Percentiles rank a stretch among this genome's conserved stretches.
Conservation (phyloP, 1,140 invertebrate species). For the Physella acuta region DNA sequence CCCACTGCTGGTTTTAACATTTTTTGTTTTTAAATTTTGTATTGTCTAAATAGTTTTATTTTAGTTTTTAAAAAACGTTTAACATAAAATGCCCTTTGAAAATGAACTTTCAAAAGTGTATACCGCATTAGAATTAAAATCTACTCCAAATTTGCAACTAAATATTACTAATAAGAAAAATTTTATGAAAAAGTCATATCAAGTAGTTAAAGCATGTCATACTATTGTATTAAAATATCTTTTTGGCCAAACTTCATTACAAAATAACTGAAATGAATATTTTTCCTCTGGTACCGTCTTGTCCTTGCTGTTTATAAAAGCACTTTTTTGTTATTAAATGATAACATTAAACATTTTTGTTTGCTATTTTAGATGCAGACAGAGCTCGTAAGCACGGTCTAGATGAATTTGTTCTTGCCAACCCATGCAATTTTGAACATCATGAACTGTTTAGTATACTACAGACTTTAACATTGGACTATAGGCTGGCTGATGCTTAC, state of each 20-base stretch:
- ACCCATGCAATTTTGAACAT: conserved; percentile 96
- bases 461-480: conserved; percentile 91
- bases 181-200: no score
- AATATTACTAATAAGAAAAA: no score
- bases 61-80: neutral
- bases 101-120: no score
- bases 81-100: neutral
- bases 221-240: no score
- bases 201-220: no score
- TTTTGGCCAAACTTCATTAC: no score
- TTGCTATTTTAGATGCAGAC: conserved; percentile 91
- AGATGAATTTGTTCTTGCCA: conserved; percentile 98
- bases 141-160: no score
- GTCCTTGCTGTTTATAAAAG: neutral
- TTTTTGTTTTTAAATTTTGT: neutral
- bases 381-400: conserved; percentile 96
- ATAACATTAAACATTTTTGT: neutral
- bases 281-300: no score
- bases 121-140: no score
- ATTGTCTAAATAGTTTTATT: neutral
- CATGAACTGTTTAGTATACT: conserved; percentile 86
- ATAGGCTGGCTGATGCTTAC: conserved; percentile 93
- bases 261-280: neutral
- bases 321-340: neutral
- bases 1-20: neutral